Evolutionary conservation across 2,113 vertebrate species (phyloP).

Genomic region (Pseudopipra pipra): DNA sequence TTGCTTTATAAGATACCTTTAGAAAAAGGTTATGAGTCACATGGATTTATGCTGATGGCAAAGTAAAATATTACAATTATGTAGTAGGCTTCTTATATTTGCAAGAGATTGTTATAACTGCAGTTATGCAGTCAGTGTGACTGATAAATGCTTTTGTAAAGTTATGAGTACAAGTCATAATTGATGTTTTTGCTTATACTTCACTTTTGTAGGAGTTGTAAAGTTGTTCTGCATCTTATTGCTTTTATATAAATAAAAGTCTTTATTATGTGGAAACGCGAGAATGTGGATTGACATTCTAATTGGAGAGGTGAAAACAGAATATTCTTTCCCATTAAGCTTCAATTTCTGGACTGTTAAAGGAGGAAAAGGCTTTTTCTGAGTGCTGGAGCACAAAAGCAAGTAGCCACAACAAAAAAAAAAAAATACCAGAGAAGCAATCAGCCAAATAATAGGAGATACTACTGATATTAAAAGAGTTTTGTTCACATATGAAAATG

Average conservation of each 20-base stretch:
- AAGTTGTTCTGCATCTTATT: conserved; percentile 59
- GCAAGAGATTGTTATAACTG: conserved; percentile 45
- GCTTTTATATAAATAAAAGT: conserved; percentile 73
- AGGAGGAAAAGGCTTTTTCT: neutral
- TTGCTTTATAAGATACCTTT: conserved; percentile 26
- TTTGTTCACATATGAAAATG: neutral
- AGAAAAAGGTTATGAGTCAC: neutral
- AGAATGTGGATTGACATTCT: neutral
- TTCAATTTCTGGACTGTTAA: neutral
- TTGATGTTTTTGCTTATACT: conserved; percentile 67
- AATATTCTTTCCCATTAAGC: neutral
- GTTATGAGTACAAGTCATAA: conserved; percentile 55
- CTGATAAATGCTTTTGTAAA: conserved; percentile 66
- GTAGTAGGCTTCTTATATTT: conserved; percentile 25
- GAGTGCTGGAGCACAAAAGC: neutral
- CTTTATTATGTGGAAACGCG: conserved; percentile 35
- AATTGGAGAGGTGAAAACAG: neutral
- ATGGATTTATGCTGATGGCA: neutral
- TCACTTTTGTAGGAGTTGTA: conserved; percentile 70
- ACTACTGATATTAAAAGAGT: neutral
- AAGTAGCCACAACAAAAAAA: neutral
- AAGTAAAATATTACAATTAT: neutral
- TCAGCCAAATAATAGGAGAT: neutral
- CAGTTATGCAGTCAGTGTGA: conserved; percentile 52
- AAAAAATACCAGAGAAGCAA: neutral